phyloP scores from a whole-genome alignment of 2,797 vertebrate species.

The Momotus momota region DNA sequence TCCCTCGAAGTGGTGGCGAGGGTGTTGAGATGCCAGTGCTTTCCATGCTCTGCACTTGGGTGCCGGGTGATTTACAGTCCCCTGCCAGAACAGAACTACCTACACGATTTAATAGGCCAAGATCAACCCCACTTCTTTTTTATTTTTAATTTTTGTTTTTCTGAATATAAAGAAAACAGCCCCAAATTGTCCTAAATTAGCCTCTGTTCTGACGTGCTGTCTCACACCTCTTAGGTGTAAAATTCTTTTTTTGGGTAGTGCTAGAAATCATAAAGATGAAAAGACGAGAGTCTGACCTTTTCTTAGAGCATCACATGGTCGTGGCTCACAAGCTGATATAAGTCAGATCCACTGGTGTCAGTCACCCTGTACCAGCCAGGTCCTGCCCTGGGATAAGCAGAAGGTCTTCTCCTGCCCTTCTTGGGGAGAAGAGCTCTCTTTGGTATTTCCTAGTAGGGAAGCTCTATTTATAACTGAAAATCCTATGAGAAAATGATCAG shows the following conservation, averaged over 20 bases:
- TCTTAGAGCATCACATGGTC: constrained; percentile 21
- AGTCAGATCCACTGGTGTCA: background rate
- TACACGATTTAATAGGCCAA: background rate
- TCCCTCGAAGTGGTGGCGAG: background rate
- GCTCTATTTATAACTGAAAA: constrained; percentile 33
- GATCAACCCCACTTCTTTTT: background rate
- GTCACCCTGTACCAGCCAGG: background rate
- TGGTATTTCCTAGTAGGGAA: constrained; percentile 17
- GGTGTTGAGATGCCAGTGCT: background rate
- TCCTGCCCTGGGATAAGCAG: background rate
- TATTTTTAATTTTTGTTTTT: background rate
- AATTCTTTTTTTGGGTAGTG: constrained; percentile 37
- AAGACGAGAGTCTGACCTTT: constrained; percentile 39
- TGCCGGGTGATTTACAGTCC: background rate
- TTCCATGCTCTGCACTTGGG: background rate
- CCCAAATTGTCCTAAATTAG: constrained; percentile 40
- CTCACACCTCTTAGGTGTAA: constrained; percentile 45
- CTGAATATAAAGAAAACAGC: background rate
- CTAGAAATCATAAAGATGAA: constrained; percentile 33
- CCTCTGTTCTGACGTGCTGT: constrained; percentile 36
- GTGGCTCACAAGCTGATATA: background rate
- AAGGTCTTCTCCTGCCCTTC: background rate
- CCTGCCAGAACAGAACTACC: background rate
- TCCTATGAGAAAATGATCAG: constrained; percentile 33
- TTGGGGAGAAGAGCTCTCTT: background rate